Evolutionary conservation across 2,113 vertebrate species (phyloP).

Genomic region (Panthera leo): DNA sequence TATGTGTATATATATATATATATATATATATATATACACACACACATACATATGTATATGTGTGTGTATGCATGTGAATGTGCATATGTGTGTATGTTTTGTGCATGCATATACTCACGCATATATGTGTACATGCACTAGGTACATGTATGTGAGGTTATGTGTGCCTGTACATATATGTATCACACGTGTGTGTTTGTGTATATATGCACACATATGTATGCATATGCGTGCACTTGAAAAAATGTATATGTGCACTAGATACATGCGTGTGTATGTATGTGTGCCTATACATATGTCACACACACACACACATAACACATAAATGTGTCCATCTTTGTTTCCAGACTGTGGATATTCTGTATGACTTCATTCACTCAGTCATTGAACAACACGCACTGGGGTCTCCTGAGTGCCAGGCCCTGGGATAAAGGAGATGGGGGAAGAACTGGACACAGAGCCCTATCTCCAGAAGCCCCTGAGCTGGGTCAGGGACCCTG

Average conservation of each 20-base stretch:
- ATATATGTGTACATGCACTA: accelerated
- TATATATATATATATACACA: too few species aligned
- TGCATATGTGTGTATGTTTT: accelerated
- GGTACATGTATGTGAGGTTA: accelerated
- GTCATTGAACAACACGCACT: neutral
- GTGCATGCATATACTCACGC: accelerated
- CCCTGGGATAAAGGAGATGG: neutral
- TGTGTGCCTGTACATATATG: accelerated
- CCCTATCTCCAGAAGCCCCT: neutral
- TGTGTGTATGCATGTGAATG: neutral
- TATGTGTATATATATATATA: accelerated
- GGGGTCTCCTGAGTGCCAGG: neutral
- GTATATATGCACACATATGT: neutral
- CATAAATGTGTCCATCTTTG: neutral
- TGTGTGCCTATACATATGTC: neutral
- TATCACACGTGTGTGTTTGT: too few species aligned
- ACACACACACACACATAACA: accelerated
- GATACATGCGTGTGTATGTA: neutral
- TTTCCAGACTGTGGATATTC: neutral
- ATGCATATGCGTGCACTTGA: too few species aligned
- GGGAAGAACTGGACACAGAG: neutral
- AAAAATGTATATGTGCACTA: neutral
- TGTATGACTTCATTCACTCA: neutral
- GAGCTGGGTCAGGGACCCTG: neutral
- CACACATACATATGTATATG: accelerated